Conservation (phyloP, 2,797 vertebrate genomes). For the Calcarius lapponicus region DNA sequence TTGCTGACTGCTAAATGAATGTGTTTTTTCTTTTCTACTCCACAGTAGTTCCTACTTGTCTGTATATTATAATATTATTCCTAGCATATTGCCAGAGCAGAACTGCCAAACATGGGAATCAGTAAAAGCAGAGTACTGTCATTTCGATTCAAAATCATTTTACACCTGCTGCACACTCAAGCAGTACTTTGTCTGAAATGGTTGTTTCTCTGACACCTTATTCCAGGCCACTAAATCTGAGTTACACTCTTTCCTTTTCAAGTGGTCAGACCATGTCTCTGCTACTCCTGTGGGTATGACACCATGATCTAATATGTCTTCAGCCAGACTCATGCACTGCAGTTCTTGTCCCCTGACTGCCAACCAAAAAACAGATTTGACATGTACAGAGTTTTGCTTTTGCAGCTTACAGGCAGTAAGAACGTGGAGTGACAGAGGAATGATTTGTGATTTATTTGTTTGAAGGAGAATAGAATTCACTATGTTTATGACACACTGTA, state of each 20-base stretch:
- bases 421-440: conserved; percentile 13
- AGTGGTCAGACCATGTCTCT: neutral
- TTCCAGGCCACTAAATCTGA: conserved; percentile 30
- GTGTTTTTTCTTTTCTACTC: neutral
- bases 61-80: neutral
- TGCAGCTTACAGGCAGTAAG: conserved; percentile 12
- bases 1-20: neutral
- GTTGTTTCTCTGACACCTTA: neutral
- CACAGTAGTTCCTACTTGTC: neutral
- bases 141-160: conserved; percentile 32
- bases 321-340: neutral
- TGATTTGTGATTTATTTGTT: conserved; percentile 58
- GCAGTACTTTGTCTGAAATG: neutral
- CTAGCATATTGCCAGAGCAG: neutral
- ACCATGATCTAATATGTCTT: neutral
- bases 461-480: conserved; percentile 16
- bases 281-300: neutral
- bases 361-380: neutral
- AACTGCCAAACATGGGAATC: neutral
- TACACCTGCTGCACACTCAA: conserved; percentile 14
- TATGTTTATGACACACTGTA: conserved; percentile 23
- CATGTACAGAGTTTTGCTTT: conserved; percentile 44
- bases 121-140: conserved; percentile 5
- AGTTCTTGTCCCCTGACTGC: neutral
- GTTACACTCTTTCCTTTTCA: neutral